A percentile compares a stretch with the other conserved stretches of the same genome.
phyloP scores from a whole-genome alignment of 2,113 vertebrate species.

The Saguinus midas region DNA sequence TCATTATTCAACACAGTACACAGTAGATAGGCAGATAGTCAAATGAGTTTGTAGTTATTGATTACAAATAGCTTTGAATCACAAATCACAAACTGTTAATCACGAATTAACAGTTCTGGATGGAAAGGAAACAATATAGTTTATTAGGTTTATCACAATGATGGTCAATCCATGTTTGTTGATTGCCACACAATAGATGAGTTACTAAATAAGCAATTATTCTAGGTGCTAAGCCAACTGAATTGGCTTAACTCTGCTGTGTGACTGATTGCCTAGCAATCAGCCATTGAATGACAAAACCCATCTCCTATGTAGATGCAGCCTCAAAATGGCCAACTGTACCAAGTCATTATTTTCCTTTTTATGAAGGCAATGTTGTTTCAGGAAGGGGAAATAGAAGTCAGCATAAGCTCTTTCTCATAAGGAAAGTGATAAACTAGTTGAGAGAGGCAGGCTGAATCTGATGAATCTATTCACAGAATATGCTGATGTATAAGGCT shows the following conservation, averaged over 20 bases:
- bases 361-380: constrained; percentile 43
- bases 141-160: not conserved
- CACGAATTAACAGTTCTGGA: not conserved
- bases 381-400: constrained; percentile 43
- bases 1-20: not conserved
- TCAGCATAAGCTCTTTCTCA: constrained; percentile 38
- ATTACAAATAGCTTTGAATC: constrained; percentile 22
- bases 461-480: constrained; percentile 23
- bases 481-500: constrained; percentile 3
- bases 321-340: not conserved
- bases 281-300: not conserved
- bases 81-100: not conserved
- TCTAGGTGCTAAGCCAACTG: not conserved
- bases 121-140: not conserved
- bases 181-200: not conserved
- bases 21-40: not conserved
- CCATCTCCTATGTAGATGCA: not conserved
- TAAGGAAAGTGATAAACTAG: constrained; percentile 42
- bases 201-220: constrained; percentile 1
- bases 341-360: constrained; percentile 35
- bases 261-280: not conserved
- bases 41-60: constrained; percentile 14
- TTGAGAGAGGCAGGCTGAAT: not conserved
- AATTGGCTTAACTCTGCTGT: not conserved
- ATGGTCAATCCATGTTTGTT: constrained; percentile 18